phyloP scores from a whole-genome alignment of 92 coral and sea anemone species.

The Metridium senile region DNA sequence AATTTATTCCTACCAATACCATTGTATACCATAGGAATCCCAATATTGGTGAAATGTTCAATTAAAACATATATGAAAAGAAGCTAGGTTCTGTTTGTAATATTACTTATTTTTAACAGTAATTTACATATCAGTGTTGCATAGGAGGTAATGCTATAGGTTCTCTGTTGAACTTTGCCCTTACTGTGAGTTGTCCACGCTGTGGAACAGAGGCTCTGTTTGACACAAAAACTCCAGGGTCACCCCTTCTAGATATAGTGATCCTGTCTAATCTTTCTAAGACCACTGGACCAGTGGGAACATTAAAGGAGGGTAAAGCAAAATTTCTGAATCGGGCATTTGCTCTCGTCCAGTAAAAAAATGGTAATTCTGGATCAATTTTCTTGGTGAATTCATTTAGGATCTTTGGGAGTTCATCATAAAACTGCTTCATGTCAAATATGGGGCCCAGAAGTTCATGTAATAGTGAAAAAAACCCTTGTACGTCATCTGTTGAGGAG shows the following conservation, averaged over 20 bases:
- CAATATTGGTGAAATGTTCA: no score
- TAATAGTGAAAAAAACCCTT: conserved; percentile 53
- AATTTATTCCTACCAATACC: no score
- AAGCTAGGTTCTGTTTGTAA: no score
- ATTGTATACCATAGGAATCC: no score
- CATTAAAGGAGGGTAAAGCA: conserved; percentile 61
- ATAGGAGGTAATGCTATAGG: conserved; percentile 65
- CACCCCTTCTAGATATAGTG: conserved; percentile 41
- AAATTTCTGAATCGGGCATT: conserved; percentile 60
- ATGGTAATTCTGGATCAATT: conserved; percentile 49
- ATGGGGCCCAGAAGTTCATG: conserved; percentile 63
- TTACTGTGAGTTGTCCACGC: conserved; percentile 57
- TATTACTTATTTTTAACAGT: no score
- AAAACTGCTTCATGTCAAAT: conserved; percentile 61
- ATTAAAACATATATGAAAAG: no score
- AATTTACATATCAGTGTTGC: not conserved
- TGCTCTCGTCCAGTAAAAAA: conserved; percentile 69
- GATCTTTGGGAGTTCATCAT: conserved; percentile 57
- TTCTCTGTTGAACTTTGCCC: conserved; percentile 62
- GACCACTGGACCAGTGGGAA: conserved; percentile 55
- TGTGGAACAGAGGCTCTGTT: conserved; percentile 53
- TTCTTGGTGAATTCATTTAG: conserved; percentile 65
- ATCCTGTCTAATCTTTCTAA: conserved; percentile 38
- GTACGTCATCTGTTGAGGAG: conserved; percentile 72
- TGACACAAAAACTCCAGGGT: conserved; percentile 61